Evolutionary conservation across 2,113 vertebrate species (phyloP), one percentile per base, ranked within the genome.

Genomic region (Labeo rohita): DNA sequence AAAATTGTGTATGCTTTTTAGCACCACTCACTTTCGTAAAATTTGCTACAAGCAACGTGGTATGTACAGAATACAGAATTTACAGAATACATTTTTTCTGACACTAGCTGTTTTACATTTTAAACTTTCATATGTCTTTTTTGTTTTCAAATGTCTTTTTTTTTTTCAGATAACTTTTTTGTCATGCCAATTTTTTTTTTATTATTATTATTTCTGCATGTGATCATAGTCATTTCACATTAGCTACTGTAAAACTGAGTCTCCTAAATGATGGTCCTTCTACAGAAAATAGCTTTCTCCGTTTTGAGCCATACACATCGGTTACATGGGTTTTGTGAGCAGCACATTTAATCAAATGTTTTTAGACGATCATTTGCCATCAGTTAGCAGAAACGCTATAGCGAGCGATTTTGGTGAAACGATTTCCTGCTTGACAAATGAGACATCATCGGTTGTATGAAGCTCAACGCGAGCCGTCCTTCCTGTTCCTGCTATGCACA

Each of bases 391-490:
- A 28, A 59, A 28, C 21, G 68, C 50, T 72, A 28, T 28, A 50
- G 61, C 15, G 0, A 34, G 43, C 7, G 77, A 80, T 80, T 47
- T 63, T 43, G 2, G 63, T 8, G 23, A 52, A 68, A 66, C 23
- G 28, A 34, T 52, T 50, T 63, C 66, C 12, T 21, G 23, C 72
- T 68, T 89, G 88, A 89, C 80, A 65, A 82, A 89, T 84, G 88
- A 85, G 45, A 87, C 79, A 83, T 63, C 54, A 21, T 28, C n/a
- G 43, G n/a, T 79, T 72, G 80, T 85, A 83, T 83, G 86, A 66
- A 76, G 56, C 81, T 84, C 85, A 81, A 72, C 70, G 10, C 39
- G 21, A 85, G 73, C 47, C 28, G 65, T 86, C 84, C 50, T 56
- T 54, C 84, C 70, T 80, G 50, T 68, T 76, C 77, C 75, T 75